Conservation (phyloP, 2,888 invertebrate genomes). For the Cephus pulcher region DNA sequence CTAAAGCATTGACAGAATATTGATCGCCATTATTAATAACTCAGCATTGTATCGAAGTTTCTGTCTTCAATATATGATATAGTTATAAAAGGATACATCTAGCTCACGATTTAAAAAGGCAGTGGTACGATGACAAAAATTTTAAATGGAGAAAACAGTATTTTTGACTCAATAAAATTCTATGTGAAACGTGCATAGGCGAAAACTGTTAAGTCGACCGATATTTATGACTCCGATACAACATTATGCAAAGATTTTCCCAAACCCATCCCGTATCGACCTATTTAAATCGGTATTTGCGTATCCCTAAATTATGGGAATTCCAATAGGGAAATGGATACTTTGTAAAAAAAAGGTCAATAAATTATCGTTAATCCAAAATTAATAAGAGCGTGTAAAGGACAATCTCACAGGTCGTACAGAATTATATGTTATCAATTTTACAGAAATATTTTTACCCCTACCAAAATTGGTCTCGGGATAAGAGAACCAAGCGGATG, state of each 20-base stretch:
- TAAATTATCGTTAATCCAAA: background rate
- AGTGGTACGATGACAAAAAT: background rate
- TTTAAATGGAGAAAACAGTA: background rate
- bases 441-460: background rate
- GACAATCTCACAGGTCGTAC: background rate
- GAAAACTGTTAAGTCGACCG: background rate
- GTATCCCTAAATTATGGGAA: background rate
- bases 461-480: background rate
- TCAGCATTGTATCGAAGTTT: constrained; percentile 26
- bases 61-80: constrained; percentile 1
- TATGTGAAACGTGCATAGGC: background rate
- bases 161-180: background rate
- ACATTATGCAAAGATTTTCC: background rate
- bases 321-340: background rate
- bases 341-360: background rate
- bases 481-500: background rate
- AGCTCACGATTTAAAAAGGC: no score
- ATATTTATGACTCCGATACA: background rate
- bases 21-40: constrained; percentile 45
- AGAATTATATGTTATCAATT: background rate
- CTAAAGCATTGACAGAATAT: constrained; percentile 31
- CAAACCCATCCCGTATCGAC: background rate
- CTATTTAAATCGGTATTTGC: background rate
- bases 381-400: background rate
- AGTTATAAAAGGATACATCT: background rate